Percentiles rank a stretch among this genome's conserved stretches.
Evolutionary conservation across 1,140 invertebrate genomes (phyloP).

Genomic region (Brachionus koreanus): DNA sequence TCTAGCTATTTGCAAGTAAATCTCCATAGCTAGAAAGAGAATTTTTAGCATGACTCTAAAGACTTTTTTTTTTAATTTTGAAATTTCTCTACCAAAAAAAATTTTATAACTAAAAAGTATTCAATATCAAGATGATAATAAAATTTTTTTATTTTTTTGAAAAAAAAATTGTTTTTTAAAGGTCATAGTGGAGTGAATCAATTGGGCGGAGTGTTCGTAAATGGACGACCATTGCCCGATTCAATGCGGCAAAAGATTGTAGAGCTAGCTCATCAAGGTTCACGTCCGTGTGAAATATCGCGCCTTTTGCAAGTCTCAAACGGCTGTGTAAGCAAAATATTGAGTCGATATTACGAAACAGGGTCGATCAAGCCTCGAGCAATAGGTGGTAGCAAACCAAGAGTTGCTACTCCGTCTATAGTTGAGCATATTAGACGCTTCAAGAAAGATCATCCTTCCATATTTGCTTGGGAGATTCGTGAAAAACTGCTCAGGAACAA

Average conservation of each 20-base stretch:
- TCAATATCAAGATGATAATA: too few relatives aligned
- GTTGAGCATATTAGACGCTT: conserved; percentile 85
- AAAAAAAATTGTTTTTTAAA: too few relatives aligned
- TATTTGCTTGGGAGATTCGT: conserved; percentile 92
- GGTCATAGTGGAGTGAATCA: conserved; percentile 80
- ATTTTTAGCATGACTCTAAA: too few relatives aligned
- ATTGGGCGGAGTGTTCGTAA: conserved; percentile 84
- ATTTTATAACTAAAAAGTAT: too few relatives aligned
- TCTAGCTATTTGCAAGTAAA: too few relatives aligned
- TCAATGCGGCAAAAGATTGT: conserved; percentile 77
- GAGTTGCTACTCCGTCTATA: conserved; percentile 82
- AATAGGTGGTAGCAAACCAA: conserved; percentile 48
- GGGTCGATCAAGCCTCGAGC: conserved; percentile 41
- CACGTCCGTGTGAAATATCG: conserved; percentile 90
- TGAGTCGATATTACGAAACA: conserved; percentile 63
- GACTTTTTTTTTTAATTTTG: too few relatives aligned
- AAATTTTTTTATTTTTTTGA: too few relatives aligned
- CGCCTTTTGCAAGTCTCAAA: conserved; percentile 82
- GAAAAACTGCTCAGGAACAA: conserved; percentile 85
- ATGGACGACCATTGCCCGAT: conserved; percentile 78
- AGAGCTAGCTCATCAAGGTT: conserved; percentile 82
- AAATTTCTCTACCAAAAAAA: too few relatives aligned
- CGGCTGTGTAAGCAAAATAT: conserved; percentile 91
- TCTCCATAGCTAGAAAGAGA: too few relatives aligned
- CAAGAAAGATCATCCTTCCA: conserved; percentile 87